Base-by-base conservation (phyloP, 2,888 invertebrate genomes). In the Dyspetes luteomarginatus region DNA sequence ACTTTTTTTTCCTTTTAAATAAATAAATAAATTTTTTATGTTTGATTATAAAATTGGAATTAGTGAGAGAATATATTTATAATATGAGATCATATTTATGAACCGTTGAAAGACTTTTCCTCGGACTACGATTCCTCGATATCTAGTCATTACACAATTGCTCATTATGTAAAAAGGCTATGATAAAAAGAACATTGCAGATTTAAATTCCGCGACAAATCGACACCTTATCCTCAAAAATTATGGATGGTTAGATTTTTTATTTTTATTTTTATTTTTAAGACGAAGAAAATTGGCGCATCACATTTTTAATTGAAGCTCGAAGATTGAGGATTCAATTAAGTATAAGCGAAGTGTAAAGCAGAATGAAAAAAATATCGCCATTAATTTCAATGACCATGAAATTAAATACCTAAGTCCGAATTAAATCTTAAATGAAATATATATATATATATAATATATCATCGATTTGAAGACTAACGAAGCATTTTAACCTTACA, bases 141-240 rank as follows among this genome's bases (percentile, higher is more conserved):
- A 58, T 65, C 71, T 71, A 78, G 71, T 74, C 50, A 78, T 65
- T 43, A 58, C 30, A 55, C n/a, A 22, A 58, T 58, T 65, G 15
- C 65, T 48, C 36, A 58, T 24, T 56, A 48, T 19, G 17, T 43
- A 77, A 41, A 41, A 50, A 68, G 55, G 76, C 55, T 30, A 15
- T 28, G 17, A 77, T 58, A 28, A 22, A 41, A 17, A 48, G 17
- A 2, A 12, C 0, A 36, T 36, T 12, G 12, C 0, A 36, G 12
- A 36, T 12, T 2, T 48, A 48, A 4, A 48, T 15, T 48, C 5
- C 17, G 2, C 4, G 17, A 3, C 3, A 17, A 48, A 5, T 15
- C 0, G 5, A 48, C 4, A 19, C n/a, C 43, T n/a, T n/a, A 43
- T 12, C n/a, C 3, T 17, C 15, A 48, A 48, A n/a, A n/a, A n/a